Evolutionary conservation across 37 sponge, comb jelly and placozoan genomes (phyloP), one percentile per base, ranked within the genome.

Genomic region (Spongia lamella): DNA sequence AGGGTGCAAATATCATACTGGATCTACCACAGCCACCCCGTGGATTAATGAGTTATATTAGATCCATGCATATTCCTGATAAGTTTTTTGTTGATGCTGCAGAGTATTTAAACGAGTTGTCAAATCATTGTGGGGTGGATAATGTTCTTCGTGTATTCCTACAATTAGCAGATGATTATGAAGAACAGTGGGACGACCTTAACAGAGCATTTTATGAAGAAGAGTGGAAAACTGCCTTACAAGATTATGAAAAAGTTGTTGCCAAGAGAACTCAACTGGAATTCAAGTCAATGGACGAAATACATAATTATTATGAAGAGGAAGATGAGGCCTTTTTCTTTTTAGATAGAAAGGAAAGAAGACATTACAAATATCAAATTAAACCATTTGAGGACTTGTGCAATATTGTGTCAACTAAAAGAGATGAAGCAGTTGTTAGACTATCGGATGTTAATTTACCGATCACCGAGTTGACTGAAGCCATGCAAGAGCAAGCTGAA

Each of bases 371-470:
- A 13, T 81, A 66, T 50, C 81, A 81, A 38, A 50, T 32, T 15
- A 71, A 72, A 53, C 81, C 81, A 37, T 81, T 72, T 62, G 64
- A 63, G 26, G 81, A 81, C 51, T 63, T 81, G 27, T 81, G 81
- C 33, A 72, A 81, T 14, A 60, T 81, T 51, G 68, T 63, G 19
- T 36, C 26, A 50, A 70, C n/a, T 17, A 58, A 53, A 27, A 38
- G 81, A 27, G 37, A 81, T 49, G 72, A 81, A 14, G 72, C 81
- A n/a, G 53, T 62, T 17, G 20, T 11, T 11, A 33, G 17, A 21
- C 64, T 29, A 2, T 32, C 69, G 25, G 47, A 72, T 35, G 30
- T 25, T 4, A n/a, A 34, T 1, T 38, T 55, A 32, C 35, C 72
- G 1, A 37, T 22, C n/a, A 7, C 33, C 32, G 81, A 72, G 38